Evolutionary conservation across 2,113 vertebrate species (phyloP).

Genomic region (Tragelaphus strepsiceros): DNA sequence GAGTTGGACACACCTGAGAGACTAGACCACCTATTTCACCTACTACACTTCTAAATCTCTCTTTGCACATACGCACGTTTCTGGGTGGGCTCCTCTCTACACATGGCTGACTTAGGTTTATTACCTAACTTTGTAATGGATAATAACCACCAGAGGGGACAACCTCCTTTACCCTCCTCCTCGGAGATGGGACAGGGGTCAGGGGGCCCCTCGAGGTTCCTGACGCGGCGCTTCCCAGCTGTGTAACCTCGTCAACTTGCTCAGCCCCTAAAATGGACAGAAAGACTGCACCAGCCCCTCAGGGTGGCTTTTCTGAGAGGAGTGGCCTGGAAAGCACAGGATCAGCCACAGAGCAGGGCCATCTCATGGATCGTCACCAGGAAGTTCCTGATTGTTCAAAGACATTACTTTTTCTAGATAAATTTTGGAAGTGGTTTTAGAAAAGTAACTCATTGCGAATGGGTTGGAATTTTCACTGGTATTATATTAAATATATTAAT

Average conservation of each 20-base stretch:
- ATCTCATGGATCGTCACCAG: rapidly evolving
- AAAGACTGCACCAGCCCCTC: rapidly evolving
- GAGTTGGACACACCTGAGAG: neutral
- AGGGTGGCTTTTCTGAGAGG: no score
- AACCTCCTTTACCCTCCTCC: neutral
- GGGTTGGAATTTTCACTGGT: neutral
- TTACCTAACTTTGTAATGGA: rapidly evolving
- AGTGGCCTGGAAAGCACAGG: rapidly evolving
- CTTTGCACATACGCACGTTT: rapidly evolving
- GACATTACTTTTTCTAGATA: neutral
- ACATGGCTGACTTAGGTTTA: rapidly evolving
- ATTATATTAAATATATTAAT: neutral
- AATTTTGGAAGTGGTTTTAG: neutral
- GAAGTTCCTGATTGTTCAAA: neutral
- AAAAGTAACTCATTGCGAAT: neutral
- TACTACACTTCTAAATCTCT: neutral
- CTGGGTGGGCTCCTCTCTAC: neutral
- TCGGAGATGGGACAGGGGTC: neutral
- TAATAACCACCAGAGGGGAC: neutral
- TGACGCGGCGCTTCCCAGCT: rapidly evolving
- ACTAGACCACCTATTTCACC: neutral
- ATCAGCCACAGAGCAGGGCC: rapidly evolving
- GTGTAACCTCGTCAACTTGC: neutral
- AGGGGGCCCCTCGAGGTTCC: neutral
- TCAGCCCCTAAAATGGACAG: rapidly evolving